Percentiles rank a stretch among this genome's conserved stretches.
phyloP scores from a whole-genome alignment of 2,113 vertebrate genomes.

The Pomatostomus ruficeps region DNA sequence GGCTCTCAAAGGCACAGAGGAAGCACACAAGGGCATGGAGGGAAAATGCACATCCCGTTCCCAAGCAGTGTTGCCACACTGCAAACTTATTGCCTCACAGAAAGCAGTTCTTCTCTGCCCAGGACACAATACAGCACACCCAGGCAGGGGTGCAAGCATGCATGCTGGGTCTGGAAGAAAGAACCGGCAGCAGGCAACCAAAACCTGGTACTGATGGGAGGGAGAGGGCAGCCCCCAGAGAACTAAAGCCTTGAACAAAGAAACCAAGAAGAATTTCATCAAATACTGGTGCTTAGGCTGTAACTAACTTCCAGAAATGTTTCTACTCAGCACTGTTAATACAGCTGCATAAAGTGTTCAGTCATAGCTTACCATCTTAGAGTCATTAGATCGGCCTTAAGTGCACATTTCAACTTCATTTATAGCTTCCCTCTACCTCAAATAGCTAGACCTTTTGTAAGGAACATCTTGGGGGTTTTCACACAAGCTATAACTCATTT shows the following conservation, averaged over 20 bases:
- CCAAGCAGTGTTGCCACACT: neutral
- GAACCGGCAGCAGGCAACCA: neutral
- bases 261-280: neutral
- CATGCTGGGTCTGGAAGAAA: neutral
- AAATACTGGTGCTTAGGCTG: neutral
- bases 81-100: neutral
- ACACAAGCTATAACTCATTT: neutral
- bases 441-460: neutral
- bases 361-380: neutral
- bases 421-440: neutral
- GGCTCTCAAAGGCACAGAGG: neutral
- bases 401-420: neutral
- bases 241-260: neutral
- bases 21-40: neutral
- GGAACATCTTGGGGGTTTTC: neutral
- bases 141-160: fast-evolving
- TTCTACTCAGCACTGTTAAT: neutral
- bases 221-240: neutral
- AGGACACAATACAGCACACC: neutral
- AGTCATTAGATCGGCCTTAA: neutral
- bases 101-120: neutral
- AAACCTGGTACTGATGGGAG: neutral
- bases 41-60: neutral
- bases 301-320: neutral
- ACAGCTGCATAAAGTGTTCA: neutral